These are phyloP conservation scores for Cichlasoma orientale DNA, from an alignment of 2,797 vertebrate species.

Conservation along the genomic window DNA sequence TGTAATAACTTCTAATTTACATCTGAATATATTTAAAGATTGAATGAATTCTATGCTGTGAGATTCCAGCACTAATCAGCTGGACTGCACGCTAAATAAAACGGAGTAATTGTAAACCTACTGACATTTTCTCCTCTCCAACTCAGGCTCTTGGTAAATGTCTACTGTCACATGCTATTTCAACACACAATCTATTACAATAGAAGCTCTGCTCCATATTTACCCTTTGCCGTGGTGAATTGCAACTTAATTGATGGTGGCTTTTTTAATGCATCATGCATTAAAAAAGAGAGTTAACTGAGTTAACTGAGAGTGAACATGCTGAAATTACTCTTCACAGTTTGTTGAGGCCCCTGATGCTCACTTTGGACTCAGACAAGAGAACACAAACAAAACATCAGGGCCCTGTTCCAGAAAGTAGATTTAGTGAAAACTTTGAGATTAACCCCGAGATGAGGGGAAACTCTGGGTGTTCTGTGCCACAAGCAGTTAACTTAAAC, in stretches of 20 bases:
- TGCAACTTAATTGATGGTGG: background rate
- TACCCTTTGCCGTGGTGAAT: background rate
- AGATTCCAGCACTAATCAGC: background rate
- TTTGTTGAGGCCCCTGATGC: background rate
- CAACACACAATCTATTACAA: background rate
- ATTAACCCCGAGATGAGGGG: background rate
- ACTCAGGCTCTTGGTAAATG: background rate
- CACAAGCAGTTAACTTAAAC: background rate
- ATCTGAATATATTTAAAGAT: background rate
- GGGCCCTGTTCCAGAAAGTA: background rate
- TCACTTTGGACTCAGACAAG: background rate
- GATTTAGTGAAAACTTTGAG: background rate
- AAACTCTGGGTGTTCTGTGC: background rate
- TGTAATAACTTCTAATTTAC: background rate
- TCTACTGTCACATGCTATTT: background rate
- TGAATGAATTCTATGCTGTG: background rate
- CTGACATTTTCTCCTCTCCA: background rate
- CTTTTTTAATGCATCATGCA: background rate
- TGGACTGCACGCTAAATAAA: background rate
- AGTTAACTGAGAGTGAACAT: background rate
- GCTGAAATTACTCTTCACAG: background rate
- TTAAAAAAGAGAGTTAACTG: too few relatives aligned
- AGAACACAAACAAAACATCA: slow-evolving; percentile 9
- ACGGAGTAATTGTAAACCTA: background rate
- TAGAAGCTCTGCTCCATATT: background rate